Evolutionary conservation across 2,797 vertebrate genomes (phyloP), one percentile per base, ranked within the genome.

Genomic region (Lerista edwardsae): DNA sequence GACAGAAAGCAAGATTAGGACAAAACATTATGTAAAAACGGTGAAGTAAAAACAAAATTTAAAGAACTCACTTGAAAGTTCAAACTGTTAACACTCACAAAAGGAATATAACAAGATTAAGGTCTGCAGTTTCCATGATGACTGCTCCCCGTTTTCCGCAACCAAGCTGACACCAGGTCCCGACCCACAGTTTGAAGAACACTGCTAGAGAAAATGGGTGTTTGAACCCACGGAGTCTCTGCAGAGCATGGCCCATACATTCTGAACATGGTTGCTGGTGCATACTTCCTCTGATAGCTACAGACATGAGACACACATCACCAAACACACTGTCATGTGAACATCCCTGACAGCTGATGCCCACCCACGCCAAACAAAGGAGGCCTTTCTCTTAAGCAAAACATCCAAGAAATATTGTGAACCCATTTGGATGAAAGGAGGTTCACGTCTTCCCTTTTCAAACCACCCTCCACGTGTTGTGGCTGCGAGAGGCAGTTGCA

Each of bases 401-500:
- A 44, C 21, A 80, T 39, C 29, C 76, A 76, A 88, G 65, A 31
- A 87, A 82, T 27, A 83, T 0, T 0, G 0, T 39, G 31, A 55
- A 74, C 51, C 62, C 6, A 61, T 69, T 87, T 73, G 47, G 12
- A 79, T 0, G 0, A 10, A 77, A 44, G 61, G 23, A 89, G 27
- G 65, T 57, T 80, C 3, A 23, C 15, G 4, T 74, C 69, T 41
- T 14, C 25, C 31, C 61, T 5, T 67, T 83, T 84, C 74, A 85
- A 84, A 79, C 82, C 47, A 84, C 73, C 34, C 8, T 59, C 41
- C 6, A 1, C 64, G 91, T 88, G n/a, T 86, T 90, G 88, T 87
- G 89, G 73, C 64, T 85, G 75, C 83, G 61, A 71, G 34, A 0
- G 23, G 71, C n/a, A 84, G n/a, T 80, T 73, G 12, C 0, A 93